Conservation (phyloP, 2,797 vertebrate species). For the Neosilurus mollespiculum region DNA sequence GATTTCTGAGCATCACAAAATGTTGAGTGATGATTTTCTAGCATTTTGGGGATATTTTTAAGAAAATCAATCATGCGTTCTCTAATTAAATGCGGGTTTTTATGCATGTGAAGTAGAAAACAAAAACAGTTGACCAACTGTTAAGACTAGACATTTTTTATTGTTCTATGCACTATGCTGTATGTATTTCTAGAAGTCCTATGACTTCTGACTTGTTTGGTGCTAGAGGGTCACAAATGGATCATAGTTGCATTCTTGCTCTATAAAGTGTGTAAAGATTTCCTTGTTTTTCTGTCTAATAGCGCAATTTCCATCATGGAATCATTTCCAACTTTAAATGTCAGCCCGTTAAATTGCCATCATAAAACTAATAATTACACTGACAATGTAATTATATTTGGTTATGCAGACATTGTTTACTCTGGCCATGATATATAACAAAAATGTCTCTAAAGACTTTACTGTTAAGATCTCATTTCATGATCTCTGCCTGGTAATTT, state of each 20-base stretch:
- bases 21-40: too few species aligned
- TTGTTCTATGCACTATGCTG: too few species aligned
- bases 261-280: too few species aligned
- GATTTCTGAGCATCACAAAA: too few species aligned
- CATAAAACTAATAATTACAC: constrained; percentile 21
- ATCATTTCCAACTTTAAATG: background rate
- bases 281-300: background rate
- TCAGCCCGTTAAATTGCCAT: constrained; percentile 2
- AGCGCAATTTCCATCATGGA: background rate
- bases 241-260: background rate
- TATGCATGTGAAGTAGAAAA: too few species aligned
- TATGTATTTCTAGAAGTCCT: too few species aligned
- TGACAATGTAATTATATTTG: constrained; percentile 32
- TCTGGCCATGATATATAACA: constrained; percentile 25
- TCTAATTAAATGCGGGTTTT: too few species aligned
- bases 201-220: too few species aligned
- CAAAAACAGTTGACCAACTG: too few species aligned
- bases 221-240: background rate
- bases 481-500: constrained; percentile 25
- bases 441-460: constrained; percentile 26
- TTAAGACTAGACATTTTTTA: too few species aligned
- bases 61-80: too few species aligned
- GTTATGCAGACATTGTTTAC: constrained; percentile 18
- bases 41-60: too few species aligned
- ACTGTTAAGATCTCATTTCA: constrained; percentile 31